phyloP scores from a whole-genome alignment of 2,113 vertebrate genomes.

The Galeopterus variegatus region DNA sequence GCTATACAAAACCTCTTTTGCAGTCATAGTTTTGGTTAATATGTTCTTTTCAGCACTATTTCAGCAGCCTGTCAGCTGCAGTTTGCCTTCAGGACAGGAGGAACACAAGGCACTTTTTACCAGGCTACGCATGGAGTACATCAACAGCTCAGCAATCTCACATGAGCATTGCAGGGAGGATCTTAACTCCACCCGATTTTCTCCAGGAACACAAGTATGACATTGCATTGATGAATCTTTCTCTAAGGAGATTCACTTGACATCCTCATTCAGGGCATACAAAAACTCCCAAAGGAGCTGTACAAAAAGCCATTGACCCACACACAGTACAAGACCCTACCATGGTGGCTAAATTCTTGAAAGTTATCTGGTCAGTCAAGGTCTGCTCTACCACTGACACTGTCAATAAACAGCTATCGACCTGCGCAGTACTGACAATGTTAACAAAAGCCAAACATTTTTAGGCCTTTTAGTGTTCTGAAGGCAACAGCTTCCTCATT shows the following conservation, averaged over 20 bases:
- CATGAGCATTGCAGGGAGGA: background rate
- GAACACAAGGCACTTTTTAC: background rate
- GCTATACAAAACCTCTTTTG: background rate
- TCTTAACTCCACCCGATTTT: background rate
- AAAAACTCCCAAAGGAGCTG: background rate
- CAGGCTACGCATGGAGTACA: background rate
- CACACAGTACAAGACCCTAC: background rate
- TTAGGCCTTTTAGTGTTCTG: background rate
- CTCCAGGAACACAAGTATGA: background rate
- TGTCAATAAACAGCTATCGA: background rate
- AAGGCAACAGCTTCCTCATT: background rate
- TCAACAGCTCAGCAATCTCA: background rate
- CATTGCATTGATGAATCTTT: background rate
- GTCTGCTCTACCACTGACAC: background rate
- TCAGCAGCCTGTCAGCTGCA: background rate
- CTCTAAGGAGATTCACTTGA: background rate
- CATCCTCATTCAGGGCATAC: background rate
- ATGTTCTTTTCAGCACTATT: background rate
- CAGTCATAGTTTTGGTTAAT: background rate
- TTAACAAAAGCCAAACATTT: background rate
- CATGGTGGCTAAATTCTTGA: background rate
- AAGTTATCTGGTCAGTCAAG: background rate
- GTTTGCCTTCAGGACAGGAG: background rate
- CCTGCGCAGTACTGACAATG: background rate
- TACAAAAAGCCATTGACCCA: background rate